Conservation (phyloP, 2,113 vertebrate genomes). For the Myxocyprinus asiaticus region DNA sequence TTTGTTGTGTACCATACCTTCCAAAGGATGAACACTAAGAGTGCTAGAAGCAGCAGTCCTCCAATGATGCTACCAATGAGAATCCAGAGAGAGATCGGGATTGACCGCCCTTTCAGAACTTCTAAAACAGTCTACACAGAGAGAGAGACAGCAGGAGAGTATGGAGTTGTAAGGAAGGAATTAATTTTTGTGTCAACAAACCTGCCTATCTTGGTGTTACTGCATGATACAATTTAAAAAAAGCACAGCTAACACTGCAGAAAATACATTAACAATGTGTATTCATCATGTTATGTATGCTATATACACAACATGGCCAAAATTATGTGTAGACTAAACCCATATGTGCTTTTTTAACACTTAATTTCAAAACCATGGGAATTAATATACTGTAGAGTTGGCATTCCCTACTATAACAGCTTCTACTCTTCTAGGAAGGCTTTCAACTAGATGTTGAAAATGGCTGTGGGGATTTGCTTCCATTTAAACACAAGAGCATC, state of each 20-base stretch:
- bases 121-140: slow-evolving; percentile 80
- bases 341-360: too few relatives aligned
- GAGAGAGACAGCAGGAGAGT: neutral
- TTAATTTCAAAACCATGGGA: too few relatives aligned
- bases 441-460: too few relatives aligned
- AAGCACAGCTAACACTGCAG: neutral
- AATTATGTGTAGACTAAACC: too few relatives aligned
- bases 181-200: neutral
- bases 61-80: slow-evolving; percentile 88
- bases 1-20: slow-evolving; percentile 74
- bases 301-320: neutral
- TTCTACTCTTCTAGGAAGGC: too few relatives aligned
- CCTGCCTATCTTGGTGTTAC: neutral
- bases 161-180: neutral
- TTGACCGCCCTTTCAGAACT: slow-evolving; percentile 78
- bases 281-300: neutral
- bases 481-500: too few relatives aligned
- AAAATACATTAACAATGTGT: neutral
- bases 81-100: slow-evolving; percentile 91
- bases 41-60: slow-evolving; percentile 85
- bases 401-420: too few relatives aligned
- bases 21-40: slow-evolving; percentile 90
- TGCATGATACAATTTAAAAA: too few relatives aligned
- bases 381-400: too few relatives aligned
- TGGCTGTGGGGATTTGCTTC: too few relatives aligned